Evolutionary conservation across 2,113 vertebrate genomes (phyloP), one percentile per base, ranked within the genome.

Genomic region (Periophthalmus modestus): DNA sequence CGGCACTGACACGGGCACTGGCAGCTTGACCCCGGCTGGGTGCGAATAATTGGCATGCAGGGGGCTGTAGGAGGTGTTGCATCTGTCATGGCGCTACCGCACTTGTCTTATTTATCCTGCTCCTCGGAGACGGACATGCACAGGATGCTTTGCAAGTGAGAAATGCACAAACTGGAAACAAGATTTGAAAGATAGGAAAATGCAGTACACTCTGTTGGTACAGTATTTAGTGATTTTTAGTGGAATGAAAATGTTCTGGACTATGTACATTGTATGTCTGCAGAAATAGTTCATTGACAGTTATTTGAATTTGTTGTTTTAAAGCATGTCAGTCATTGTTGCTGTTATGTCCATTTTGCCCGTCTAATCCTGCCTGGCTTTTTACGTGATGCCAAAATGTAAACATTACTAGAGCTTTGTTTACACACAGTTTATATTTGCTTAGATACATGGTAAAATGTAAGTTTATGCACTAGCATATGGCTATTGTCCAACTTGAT

Each of bases 11-110:
- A 90, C 87, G 76, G 86, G 87, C 87, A 78, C 87, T 80, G 81
- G 78, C 65, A 85, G 86, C 82, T 75, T 89, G 87, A 93, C 91
- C 89, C 89, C 72, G 80, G 76, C 88, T 83, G 82, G 87, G 82
- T 90, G 87, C 88, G 81, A 89, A 83, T 90, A 92, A 93, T 92
- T 90, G 91, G 78, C 81, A 84, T 73, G 76, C 73, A 77, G 80
- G 87, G 85, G 86, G 68, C 74, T 87, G 87, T 88, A 82, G 87
- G 90, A 89, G 88, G 88, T 87, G 89, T 89, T 86, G 85, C 66
- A 82, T 89, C 80, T 91, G 89, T 90, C 87, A 87, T 74, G 80
- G 80, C 77, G 84, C 77, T 75, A 73, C 77, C 83, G 76, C 72
- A 87, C 74, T 89, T 89, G 85, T 89, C 85, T 91, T 90, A 86